These are phyloP conservation scores for Nasua narica DNA, from an alignment of 2,797 vertebrate genomes.

Conservation along the genomic window DNA sequence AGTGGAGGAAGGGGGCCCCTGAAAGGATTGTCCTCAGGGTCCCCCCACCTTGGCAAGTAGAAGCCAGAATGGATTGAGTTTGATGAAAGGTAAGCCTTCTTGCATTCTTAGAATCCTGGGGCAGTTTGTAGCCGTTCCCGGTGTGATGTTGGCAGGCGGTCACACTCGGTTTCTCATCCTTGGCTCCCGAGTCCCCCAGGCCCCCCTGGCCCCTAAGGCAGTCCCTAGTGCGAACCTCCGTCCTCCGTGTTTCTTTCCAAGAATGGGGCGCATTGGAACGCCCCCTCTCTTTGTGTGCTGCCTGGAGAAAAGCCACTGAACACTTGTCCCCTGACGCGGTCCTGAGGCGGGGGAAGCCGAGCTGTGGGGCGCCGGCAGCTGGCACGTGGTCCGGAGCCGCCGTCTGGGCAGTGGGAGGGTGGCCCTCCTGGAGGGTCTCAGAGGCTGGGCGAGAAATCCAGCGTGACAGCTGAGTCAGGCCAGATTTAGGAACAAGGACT, in stretches of 20 bases:
- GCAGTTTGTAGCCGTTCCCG: background rate
- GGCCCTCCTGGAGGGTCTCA: background rate
- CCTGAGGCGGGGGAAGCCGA: background rate
- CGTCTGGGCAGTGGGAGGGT: background rate
- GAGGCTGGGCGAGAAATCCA: background rate
- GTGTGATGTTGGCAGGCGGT: background rate
- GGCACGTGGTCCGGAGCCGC: background rate
- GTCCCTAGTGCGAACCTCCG: background rate
- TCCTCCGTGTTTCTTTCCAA: background rate
- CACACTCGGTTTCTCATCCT: background rate
- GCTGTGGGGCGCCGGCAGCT: background rate
- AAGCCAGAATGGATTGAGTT: background rate
- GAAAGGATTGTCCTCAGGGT: background rate
- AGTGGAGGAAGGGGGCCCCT: background rate
- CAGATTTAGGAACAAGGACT: background rate
- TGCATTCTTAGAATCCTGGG: background rate
- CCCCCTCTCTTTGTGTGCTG: background rate
- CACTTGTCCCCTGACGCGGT: background rate
- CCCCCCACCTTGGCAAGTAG: background rate
- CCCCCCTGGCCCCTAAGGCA: too few relatives aligned
- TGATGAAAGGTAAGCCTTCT: background rate
- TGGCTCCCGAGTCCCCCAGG: too few relatives aligned
- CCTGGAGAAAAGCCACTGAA: background rate
- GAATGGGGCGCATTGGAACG: background rate
- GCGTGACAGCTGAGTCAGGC: fast-evolving